These are phyloP conservation scores for Chloroceryle aenea DNA, from an alignment of 2,113 vertebrate genomes.

Conservation along the genomic window DNA sequence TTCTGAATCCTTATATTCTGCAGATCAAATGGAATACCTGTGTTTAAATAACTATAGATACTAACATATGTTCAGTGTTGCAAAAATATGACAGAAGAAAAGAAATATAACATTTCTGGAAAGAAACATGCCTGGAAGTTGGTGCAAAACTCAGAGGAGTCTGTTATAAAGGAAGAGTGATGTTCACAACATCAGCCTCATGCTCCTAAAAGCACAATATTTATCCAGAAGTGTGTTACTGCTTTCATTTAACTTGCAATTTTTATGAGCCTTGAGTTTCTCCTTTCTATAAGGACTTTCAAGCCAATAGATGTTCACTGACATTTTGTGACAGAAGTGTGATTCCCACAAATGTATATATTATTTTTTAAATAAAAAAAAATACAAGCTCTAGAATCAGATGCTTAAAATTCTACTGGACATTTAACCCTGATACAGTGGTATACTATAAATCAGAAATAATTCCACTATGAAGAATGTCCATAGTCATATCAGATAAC, in stretches of 20 bases:
- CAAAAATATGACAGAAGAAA: not conserved
- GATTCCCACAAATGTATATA: not conserved
- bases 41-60: not conserved
- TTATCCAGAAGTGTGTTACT: not conserved
- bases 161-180: not conserved
- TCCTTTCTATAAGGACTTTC: not conserved
- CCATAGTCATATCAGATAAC: not conserved
- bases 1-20: not conserved
- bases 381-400: not conserved
- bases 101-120: not conserved
- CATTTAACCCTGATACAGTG: not conserved
- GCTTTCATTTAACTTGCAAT: not conserved
- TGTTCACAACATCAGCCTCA: not conserved
- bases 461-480: not conserved
- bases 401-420: not conserved
- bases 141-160: not conserved
- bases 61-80: not conserved
- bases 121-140: not conserved
- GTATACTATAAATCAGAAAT: not conserved
- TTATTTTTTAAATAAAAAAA: not conserved
- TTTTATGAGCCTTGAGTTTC: not conserved
- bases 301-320: not conserved
- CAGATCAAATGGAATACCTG: not conserved
- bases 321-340: not conserved
- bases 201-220: not conserved